Percentiles rank a stretch among this genome's conserved stretches.
Conservation (phyloP, 2,113 vertebrate species). For the Neomonachus schauinslandi region DNA sequence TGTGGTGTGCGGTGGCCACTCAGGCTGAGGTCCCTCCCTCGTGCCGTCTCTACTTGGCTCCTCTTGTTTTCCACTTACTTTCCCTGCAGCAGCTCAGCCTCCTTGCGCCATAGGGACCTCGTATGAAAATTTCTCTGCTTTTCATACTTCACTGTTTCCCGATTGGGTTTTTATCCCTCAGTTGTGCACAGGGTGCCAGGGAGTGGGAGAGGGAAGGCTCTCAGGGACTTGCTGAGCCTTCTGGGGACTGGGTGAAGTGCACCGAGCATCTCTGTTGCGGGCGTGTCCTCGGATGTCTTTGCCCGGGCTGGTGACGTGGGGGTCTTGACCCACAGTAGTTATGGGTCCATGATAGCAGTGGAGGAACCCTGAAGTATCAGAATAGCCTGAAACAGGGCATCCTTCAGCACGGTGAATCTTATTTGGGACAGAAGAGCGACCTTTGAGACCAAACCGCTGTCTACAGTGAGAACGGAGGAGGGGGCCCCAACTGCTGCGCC, state of each 20-base stretch:
- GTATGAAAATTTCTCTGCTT: not conserved
- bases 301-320: not conserved
- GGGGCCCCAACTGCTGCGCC: fast-evolving
- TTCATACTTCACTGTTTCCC: not conserved
- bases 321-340: not conserved
- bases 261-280: fast-evolving
- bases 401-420: not conserved
- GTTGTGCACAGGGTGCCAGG: not conserved
- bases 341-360: fast-evolving
- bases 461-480: not conserved
- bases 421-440: not conserved
- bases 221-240: not conserved
- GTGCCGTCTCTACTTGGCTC: not conserved
- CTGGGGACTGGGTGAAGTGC: not conserved
- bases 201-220: not conserved
- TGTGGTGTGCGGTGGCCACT: not conserved
- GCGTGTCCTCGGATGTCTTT: not conserved
- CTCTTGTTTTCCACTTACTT: not conserved
- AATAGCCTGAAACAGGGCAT: not conserved
- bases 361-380: not conserved
- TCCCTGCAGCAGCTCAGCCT: not conserved
- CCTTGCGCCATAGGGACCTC: not conserved
- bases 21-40: not conserved
- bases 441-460: too few species aligned
- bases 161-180: not conserved